These are phyloP conservation scores for Halictus ligatus DNA, from an alignment of 2,888 invertebrate genomes.

Conservation along the genomic window DNA sequence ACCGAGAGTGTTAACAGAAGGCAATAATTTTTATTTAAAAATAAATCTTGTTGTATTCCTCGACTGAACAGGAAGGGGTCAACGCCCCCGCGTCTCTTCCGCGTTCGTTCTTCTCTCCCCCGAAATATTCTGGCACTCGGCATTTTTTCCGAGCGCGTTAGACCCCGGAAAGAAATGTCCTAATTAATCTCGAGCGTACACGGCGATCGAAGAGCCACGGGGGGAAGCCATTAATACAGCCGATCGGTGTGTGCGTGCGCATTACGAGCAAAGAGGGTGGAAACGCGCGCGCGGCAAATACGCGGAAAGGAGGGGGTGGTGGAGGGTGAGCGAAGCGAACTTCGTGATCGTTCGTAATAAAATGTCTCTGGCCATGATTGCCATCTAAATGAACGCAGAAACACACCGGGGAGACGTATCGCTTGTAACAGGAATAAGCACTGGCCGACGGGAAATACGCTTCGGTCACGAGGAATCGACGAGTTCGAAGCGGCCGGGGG, in stretches of 20 bases:
- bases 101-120: neutral
- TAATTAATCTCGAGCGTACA: neutral
- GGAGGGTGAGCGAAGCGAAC: conserved; percentile 10
- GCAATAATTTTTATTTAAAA: too few relatives aligned
- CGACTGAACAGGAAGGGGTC: neutral
- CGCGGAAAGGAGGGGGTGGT: conserved; percentile 22
- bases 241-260: conserved; percentile 28
- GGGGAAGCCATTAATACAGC: conserved; percentile 28
- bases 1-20: neutral
- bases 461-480: conserved; percentile 53
- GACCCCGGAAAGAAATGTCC: neutral
- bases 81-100: neutral
- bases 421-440: conserved; percentile 51
- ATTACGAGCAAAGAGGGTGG: conserved; percentile 28
- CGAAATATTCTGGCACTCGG: neutral
- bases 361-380: conserved; percentile 75
- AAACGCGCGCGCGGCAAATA: conserved; percentile 38
- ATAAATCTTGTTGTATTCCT: neutral
- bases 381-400: conserved; percentile 78
- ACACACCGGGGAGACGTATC: conserved; percentile 63
- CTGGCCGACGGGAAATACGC: conserved; percentile 42
- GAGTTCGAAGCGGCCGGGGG: conserved; percentile 15
- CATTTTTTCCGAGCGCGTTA: neutral
- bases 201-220: neutral
- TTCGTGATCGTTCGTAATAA: conserved; percentile 81